phyloP scores from a whole-genome alignment of 1,140 invertebrate species.

The Thalassaphorura encarpata region DNA sequence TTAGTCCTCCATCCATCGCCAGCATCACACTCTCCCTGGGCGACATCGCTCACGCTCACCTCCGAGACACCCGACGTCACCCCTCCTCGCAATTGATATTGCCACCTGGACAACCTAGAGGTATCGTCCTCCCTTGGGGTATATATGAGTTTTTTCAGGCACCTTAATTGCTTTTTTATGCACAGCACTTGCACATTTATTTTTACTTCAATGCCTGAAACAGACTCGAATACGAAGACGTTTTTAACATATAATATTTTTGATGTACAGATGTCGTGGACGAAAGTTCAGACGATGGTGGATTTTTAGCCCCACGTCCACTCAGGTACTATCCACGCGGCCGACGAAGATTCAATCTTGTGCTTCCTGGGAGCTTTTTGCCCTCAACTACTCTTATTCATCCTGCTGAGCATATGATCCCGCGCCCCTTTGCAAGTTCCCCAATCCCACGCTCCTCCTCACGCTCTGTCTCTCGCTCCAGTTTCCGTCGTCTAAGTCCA shows the following conservation, averaged over 20 bases:
- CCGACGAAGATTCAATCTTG: conserved; percentile 30
- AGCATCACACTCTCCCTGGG: conserved; percentile 34
- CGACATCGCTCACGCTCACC: conserved; percentile 36
- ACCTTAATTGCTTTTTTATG: too few species aligned
- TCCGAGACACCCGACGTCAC: conserved; percentile 42
- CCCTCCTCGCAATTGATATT: conserved; percentile 33
- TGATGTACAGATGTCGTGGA: conserved; percentile 26
- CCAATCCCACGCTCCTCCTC: conserved; percentile 26
- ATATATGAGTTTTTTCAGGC: too few species aligned
- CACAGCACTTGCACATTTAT: background rate
- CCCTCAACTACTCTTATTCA: conserved; percentile 25
- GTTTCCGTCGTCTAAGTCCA: conserved; percentile 26
- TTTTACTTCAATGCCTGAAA: too few species aligned
- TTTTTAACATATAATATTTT: background rate
- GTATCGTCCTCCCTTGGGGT: conserved; percentile 16
- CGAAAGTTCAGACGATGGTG: conserved; percentile 32
- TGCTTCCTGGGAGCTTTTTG: conserved; percentile 32
- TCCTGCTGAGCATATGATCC: conserved; percentile 19
- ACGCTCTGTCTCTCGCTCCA: conserved; percentile 20
- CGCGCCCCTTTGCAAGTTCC: conserved; percentile 29
- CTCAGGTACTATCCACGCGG: conserved; percentile 28
- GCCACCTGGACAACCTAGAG: conserved; percentile 29
- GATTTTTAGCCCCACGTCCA: conserved; percentile 30
- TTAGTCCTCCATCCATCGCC: conserved; percentile 33
- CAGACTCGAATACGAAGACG: background rate